Evolutionary conservation across 2,113 vertebrate species (phyloP), one percentile per base, ranked within the genome.

Genomic region (Brachyistius frenatus): DNA sequence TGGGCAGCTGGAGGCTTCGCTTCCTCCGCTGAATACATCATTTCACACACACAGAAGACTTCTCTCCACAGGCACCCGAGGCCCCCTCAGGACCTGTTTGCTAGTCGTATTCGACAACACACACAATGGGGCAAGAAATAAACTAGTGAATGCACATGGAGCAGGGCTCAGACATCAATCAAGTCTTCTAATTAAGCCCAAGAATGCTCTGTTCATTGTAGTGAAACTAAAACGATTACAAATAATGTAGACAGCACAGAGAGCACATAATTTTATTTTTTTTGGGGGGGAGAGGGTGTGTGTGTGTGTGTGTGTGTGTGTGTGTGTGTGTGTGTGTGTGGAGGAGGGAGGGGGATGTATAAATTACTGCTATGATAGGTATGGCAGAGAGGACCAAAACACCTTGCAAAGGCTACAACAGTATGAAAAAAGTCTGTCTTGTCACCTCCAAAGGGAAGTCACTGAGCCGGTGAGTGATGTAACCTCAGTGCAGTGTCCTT

Each of bases 401-500:
- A 36, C 41, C n/a, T 53, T 13, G 11, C n/a, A 13, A 44, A 53
- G 6, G 41, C 63, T 71, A 71, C 44, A 31, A 7, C 35, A 53
- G 53, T 44, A 41, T 64, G 79, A 70, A 80, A 56, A 88, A 73
- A 56, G 46, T 69, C 50, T 31, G 80, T 31, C 16, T 78, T 2
- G 15, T 87, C 83, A 69, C 73, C 72, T 86, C 73, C 14, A 72
- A 66, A 54, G 35, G 16, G 54, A 69, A 69, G 72, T 66, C 78
- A 71, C 15, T 58, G 74, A 79, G 76, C 68, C 60, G 16, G 60
- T 65, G 66, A 63, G 66, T 37, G 67, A 73, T 58, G 67, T 81
- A 90, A 91, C 91, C 88, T 84, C 80, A 49, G 71, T 53, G 49
- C 62, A 65, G 76, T 64, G 89, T 66, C 90, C 90, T 93, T 90